A percentile compares a stretch with the other conserved stretches of the same genome.
These are phyloP conservation scores for Rhopilema esculentum DNA, from an alignment of 30 jellyfish, hydroid and myxozoan species.

Conservation along the genomic window DNA sequence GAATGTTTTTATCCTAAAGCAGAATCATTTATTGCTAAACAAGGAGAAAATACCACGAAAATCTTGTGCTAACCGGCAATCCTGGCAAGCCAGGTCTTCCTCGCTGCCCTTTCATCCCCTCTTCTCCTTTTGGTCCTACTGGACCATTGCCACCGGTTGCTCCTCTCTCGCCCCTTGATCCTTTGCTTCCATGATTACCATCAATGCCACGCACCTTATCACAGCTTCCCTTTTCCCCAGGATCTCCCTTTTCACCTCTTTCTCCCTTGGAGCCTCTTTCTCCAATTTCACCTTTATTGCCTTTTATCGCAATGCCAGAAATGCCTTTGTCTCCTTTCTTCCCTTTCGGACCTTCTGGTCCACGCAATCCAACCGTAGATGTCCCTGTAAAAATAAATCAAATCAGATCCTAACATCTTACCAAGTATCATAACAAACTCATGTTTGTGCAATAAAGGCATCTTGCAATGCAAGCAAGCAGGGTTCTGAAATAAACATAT, in stretches of 20 bases:
- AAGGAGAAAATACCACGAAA: background rate
- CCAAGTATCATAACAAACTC: background rate
- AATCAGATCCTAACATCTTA: background rate
- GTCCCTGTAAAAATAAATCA: background rate
- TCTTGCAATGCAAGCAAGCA: too few relatives aligned
- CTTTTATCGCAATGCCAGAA: background rate
- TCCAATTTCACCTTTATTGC: conserved; percentile 17
- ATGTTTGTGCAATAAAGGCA: background rate
- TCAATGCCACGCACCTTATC: conserved; percentile 60
- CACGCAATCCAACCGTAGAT: conserved; percentile 44
- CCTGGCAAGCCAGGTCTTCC: conserved; percentile 89
- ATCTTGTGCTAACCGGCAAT: conserved; percentile 46
- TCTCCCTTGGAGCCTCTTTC: conserved; percentile 35
- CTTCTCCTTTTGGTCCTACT: conserved; percentile 69
- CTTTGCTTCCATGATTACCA: conserved; percentile 43
- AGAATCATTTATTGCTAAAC: background rate
- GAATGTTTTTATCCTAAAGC: too few relatives aligned
- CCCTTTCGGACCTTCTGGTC: conserved; percentile 47
- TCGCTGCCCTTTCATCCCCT: conserved; percentile 76
- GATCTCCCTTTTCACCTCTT: conserved; percentile 45
- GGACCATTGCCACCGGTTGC: conserved; percentile 75
- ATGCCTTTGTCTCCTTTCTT: background rate
- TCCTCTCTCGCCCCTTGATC: conserved; percentile 78
- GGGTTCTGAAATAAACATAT: background rate
- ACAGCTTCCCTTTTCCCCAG: conserved; percentile 75